Conservation (phyloP, 2,113 vertebrate genomes). For the Epinephelus fuscoguttatus region DNA sequence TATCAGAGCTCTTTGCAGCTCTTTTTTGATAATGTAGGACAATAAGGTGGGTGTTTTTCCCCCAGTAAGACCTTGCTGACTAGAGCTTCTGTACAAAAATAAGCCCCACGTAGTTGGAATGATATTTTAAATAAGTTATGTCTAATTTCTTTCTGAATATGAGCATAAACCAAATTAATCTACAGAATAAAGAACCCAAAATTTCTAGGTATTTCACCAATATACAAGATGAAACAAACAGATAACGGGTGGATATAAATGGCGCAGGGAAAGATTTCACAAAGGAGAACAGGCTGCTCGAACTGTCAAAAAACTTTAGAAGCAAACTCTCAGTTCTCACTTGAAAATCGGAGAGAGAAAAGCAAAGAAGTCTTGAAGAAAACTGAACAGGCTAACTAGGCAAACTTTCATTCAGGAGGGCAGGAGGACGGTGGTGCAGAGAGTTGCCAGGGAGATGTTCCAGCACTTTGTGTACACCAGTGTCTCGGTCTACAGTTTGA, state of each 20-base stretch:
- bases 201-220: background rate
- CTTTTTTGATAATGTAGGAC: background rate
- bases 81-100: background rate
- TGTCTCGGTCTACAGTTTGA: conserved; percentile 50
- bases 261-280: background rate
- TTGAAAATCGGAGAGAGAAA: background rate
- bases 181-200: background rate
- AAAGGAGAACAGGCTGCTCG: background rate
- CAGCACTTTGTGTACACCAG: conserved; percentile 28
- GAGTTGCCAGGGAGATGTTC: conserved; percentile 60
- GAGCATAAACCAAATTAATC: background rate
- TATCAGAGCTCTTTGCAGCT: background rate
- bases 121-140: background rate
- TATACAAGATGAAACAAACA: background rate
- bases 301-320: background rate
- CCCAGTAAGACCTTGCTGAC: background rate
- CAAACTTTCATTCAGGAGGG: conserved; percentile 32
- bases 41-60: background rate
- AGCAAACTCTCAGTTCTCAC: background rate
- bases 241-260: background rate
- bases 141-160: background rate
- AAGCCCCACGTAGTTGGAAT: background rate
- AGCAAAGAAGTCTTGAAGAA: conserved; percentile 3
- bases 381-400: conserved; percentile 14
- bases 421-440: background rate